A percentile compares a stretch with the other conserved stretches of the same genome.
phyloP scores from a whole-genome alignment of 2,113 vertebrate genomes.

The Grammatotria lemairii region DNA sequence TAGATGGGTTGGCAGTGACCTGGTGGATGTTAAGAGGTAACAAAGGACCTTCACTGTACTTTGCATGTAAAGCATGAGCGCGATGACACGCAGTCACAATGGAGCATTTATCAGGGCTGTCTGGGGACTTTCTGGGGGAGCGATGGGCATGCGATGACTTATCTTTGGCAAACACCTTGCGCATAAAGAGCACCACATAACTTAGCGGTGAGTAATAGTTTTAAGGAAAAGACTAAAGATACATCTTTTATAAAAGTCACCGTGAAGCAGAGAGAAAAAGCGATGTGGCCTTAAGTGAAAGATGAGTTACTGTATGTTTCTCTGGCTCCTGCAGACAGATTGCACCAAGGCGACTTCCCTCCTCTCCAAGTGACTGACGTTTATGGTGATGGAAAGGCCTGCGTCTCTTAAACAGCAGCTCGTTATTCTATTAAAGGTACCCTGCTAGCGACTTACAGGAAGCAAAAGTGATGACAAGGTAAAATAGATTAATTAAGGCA shows the following conservation, averaged over 20 bases:
- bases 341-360: background rate
- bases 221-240: conserved; percentile 1
- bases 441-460: conserved; percentile 34
- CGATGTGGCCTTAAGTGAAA: background rate
- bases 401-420: background rate
- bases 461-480: conserved; percentile 59
- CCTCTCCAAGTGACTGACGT: background rate
- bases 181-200: background rate
- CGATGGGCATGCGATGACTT: background rate
- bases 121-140: background rate
- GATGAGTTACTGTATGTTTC: conserved; percentile 17
- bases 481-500: conserved; percentile 62
- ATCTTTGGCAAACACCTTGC: conserved; percentile 42
- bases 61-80: background rate
- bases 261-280: background rate
- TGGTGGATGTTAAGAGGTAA: background rate
- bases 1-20: background rate
- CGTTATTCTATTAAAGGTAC: conserved; percentile 45
- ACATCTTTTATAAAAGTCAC: conserved; percentile 1
- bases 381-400: conserved; percentile 18
- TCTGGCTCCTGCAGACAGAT: background rate
- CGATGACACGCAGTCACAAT: background rate
- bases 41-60: background rate
- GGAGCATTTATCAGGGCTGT: background rate
- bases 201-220: conserved; percentile 1